phyloP scores from a whole-genome alignment of 1,140 invertebrate species.

The Pogonomyrmex californicus region DNA sequence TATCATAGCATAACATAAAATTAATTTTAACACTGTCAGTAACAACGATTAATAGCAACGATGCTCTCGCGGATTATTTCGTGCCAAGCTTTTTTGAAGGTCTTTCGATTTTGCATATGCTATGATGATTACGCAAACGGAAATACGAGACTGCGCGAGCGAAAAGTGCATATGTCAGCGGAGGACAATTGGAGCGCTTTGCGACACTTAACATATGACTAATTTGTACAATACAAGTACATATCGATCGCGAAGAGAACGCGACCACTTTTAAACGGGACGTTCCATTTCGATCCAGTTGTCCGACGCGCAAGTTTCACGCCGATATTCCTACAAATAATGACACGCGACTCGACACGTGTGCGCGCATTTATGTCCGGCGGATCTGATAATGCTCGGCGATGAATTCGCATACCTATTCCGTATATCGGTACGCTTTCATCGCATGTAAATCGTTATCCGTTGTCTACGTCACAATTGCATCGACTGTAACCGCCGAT shows the following conservation, averaged over 20 bases:
- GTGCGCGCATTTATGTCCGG: background rate
- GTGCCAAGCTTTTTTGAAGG: background rate
- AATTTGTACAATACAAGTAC: background rate
- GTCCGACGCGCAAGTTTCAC: background rate
- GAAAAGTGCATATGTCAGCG: conserved; percentile 26
- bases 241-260: conserved; percentile 27
- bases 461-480: too few relatives aligned
- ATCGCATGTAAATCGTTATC: background rate
- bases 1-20: background rate
- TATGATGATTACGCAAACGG: background rate
- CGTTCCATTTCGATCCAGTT: background rate
- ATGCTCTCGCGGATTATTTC: background rate
- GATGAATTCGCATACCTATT: background rate
- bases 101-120: background rate
- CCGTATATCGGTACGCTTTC: background rate
- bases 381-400: conserved; percentile 11
- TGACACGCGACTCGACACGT: conserved; percentile 22
- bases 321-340: background rate
- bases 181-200: conserved; percentile 35
- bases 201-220: conserved; percentile 42
- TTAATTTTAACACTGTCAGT: background rate
- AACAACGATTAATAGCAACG: background rate
- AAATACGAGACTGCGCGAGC: background rate
- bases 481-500: background rate
- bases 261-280: conserved; percentile 20